These are phyloP conservation scores for Capromys pilorides DNA, from an alignment of 2,797 vertebrate genomes.

Conservation along the genomic window DNA sequence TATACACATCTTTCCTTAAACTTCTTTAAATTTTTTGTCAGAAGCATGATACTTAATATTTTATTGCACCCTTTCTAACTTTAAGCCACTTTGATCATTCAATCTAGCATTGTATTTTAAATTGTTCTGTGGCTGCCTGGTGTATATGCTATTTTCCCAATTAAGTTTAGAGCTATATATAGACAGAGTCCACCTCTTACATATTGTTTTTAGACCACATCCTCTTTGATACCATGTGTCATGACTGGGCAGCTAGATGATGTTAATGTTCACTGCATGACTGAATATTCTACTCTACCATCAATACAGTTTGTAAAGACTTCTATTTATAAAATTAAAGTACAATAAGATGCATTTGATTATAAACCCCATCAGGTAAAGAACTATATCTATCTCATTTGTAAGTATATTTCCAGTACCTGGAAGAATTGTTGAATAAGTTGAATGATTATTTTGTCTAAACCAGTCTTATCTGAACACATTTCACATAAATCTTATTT, in stretches of 20 bases:
- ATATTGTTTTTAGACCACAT: neutral
- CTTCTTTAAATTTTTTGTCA: slow-evolving; percentile 39
- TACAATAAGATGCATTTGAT: neutral
- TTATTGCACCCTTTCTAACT: slow-evolving; percentile 37
- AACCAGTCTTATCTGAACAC: neutral
- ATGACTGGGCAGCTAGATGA: neutral
- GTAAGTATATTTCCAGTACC: neutral
- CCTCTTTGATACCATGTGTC: neutral
- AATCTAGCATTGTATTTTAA: slow-evolving; percentile 5
- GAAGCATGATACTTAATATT: slow-evolving; percentile 6
- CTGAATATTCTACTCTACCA: neutral
- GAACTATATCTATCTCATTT: neutral
- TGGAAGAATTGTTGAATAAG: slow-evolving; percentile 19
- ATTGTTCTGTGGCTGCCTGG: slow-evolving; percentile 1
- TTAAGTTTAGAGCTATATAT: neutral
- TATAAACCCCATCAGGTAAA: neutral
- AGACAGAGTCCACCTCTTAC: neutral
- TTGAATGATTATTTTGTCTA: slow-evolving; percentile 17
- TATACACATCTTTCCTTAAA: slow-evolving; percentile 38
- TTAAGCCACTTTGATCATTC: neutral
- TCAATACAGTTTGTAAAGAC: neutral
- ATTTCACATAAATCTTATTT: neutral
- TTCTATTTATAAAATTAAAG: slow-evolving; percentile 27
- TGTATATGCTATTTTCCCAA: slow-evolving; percentile 29
- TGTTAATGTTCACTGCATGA: neutral